Evolutionary conservation across 1,140 invertebrate species (phyloP).

Genomic region (Cherax destructor): DNA sequence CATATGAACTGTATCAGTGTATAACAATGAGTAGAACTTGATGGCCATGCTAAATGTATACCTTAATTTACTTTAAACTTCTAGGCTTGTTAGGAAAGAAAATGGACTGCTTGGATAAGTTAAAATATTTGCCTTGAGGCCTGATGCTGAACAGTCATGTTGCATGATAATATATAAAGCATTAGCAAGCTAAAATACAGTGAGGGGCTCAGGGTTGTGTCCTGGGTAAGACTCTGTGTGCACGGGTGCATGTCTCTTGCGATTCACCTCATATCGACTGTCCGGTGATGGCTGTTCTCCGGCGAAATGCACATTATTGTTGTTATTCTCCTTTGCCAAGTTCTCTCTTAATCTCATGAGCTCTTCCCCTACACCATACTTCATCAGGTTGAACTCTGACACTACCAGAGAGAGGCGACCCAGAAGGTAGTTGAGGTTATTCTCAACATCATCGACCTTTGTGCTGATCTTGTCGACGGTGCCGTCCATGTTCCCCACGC

Average conservation of each 20-base stretch:
- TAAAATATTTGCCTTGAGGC: neutral
- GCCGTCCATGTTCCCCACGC: conserved; percentile 80
- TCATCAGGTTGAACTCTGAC: conserved; percentile 91
- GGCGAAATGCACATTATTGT: conserved; percentile 18
- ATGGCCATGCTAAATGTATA: neutral
- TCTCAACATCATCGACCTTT: conserved; percentile 87
- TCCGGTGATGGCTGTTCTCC: conserved; percentile 20
- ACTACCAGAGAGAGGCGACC: conserved; percentile 87
- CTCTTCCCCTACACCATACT: conserved; percentile 75
- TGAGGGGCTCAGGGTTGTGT: neutral
- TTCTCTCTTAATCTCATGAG: conserved; percentile 68
- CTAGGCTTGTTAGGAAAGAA: neutral
- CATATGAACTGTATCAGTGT: neutral
- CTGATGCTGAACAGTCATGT: neutral
- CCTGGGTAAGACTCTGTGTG: neutral
- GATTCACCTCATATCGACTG: conserved; percentile 44
- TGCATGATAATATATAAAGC: neutral
- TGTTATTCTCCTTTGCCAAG: conserved; percentile 21
- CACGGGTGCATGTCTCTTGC: conserved; percentile 35
- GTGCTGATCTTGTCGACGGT: conserved; percentile 80
- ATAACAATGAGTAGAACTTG: neutral
- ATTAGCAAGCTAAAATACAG: neutral
- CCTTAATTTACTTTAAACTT: neutral
- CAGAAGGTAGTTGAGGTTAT: conserved; percentile 89
- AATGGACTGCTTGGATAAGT: neutral